Percentiles rank a stretch among this genome's conserved stretches.
phyloP scores from a whole-genome alignment of 2,888 invertebrate species.

The Galeopsomyia nigrocyanea region DNA sequence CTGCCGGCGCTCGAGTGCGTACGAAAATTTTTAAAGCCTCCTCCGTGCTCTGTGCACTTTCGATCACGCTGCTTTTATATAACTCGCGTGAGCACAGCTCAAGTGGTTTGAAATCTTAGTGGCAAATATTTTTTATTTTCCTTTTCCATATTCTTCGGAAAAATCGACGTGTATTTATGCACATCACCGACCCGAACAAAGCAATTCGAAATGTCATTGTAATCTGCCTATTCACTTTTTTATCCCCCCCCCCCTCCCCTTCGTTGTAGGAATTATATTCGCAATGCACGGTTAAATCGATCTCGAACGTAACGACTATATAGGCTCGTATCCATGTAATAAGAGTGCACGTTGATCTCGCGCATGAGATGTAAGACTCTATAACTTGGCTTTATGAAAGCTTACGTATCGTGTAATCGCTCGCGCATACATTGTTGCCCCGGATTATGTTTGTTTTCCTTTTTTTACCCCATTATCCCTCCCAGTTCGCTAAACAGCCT shows the following conservation, averaged over 20 bases:
- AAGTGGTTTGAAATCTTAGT: constrained; percentile 8
- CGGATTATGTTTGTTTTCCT: background rate
- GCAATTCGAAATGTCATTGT: no score
- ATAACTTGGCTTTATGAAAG: constrained; percentile 9
- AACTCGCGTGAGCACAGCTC: constrained; percentile 16
- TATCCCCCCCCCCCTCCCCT: no score
- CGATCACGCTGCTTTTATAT: constrained; percentile 27
- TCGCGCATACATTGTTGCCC: constrained; percentile 2
- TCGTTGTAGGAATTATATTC: no score
- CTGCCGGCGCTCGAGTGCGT: background rate
- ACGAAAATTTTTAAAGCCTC: constrained; percentile 23
- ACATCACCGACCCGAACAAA: no score
- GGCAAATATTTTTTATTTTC: constrained; percentile 1
- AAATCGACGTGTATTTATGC: no score
- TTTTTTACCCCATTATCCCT: no score
- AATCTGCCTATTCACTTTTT: constrained; percentile 24
- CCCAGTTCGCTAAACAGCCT: no score
- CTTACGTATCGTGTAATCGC: background rate
- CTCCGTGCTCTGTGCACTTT: constrained; percentile 19
- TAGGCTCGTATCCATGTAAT: constrained; percentile 25
- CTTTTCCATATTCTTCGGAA: constrained; percentile 13
- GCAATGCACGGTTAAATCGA: constrained; percentile 38
- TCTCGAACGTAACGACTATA: constrained; percentile 33
- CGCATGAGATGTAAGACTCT: constrained; percentile 1
- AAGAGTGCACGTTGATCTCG: constrained; percentile 1